Conservation (phyloP, 1,140 invertebrate species). For the Aphelinus atriplicis region DNA sequence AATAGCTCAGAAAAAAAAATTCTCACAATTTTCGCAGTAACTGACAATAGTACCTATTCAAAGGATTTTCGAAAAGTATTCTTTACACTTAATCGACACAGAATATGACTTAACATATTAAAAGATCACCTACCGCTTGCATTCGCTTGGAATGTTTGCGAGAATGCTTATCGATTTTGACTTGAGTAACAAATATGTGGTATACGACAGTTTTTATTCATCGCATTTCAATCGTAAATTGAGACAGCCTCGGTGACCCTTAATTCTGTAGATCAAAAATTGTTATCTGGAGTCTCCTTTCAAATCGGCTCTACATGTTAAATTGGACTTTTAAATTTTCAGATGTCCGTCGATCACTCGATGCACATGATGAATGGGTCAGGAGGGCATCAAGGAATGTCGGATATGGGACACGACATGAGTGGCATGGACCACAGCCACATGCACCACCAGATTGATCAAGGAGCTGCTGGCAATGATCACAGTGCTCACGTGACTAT, state of each 20-base stretch:
- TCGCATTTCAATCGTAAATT: neutral
- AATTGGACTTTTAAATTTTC: neutral
- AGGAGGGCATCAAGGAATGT: neutral
- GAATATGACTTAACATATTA: too few relatives aligned
- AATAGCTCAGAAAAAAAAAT: too few relatives aligned
- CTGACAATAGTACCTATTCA: too few relatives aligned
- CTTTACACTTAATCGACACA: too few relatives aligned
- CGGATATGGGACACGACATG: conserved; percentile 28
- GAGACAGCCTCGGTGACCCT: neutral
- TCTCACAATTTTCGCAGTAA: too few relatives aligned
- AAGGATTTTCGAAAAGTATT: too few relatives aligned
- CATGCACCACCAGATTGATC: conserved; percentile 48
- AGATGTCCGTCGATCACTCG: conserved; percentile 45
- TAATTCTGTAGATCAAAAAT: neutral
- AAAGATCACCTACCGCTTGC: too few relatives aligned
- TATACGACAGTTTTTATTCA: too few relatives aligned
- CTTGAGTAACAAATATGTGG: too few relatives aligned
- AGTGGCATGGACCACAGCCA: conserved; percentile 33
- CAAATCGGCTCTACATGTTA: neutral
- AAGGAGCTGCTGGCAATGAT: conserved; percentile 40
- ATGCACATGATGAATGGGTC: conserved; percentile 34
- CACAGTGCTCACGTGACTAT: conserved; percentile 25
- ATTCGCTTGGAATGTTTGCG: too few relatives aligned
- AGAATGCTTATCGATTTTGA: too few relatives aligned
- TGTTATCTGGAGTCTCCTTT: neutral